A percentile compares a stretch with the other conserved stretches of the same genome.
Evolutionary conservation across 2,888 invertebrate species (phyloP).

Genomic region (Kuschelorhynchus macadamiae): DNA sequence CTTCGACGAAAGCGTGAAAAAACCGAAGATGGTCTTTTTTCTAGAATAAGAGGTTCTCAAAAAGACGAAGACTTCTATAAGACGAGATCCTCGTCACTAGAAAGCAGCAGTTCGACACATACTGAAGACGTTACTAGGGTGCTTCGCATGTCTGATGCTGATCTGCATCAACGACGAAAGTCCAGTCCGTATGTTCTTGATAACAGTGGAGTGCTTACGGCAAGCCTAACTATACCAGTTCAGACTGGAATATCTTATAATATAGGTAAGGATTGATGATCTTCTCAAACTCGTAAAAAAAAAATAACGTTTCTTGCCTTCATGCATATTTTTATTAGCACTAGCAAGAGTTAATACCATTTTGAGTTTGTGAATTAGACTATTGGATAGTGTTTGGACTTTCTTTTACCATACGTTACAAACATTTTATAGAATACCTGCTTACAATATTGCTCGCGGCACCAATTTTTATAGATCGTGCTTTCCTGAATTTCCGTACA

Average conservation of each 20-base stretch:
- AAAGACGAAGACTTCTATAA: conserved; percentile 67
- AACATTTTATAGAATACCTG: too few relatives aligned
- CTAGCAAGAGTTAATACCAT: too few relatives aligned
- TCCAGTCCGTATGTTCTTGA: conserved; percentile 74
- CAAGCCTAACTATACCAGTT: conserved; percentile 83
- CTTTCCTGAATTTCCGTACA: too few relatives aligned
- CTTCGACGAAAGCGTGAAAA: conserved; percentile 70
- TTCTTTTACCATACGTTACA: too few relatives aligned
- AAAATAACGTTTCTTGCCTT: too few relatives aligned
- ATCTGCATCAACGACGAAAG: conserved; percentile 69
- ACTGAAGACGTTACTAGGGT: conserved; percentile 71
- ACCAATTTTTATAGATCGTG: too few relatives aligned
- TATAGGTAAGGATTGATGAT: conserved; percentile 55
- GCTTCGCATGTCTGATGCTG: conserved; percentile 57
- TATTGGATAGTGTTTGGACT: too few relatives aligned
- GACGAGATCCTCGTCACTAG: conserved; percentile 65
- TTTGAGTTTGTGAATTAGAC: too few relatives aligned
- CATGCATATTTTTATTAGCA: too few relatives aligned
- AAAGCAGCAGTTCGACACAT: conserved; percentile 69
- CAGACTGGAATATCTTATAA: conserved; percentile 56
- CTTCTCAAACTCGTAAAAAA: conserved; percentile 19
- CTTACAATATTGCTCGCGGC: too few relatives aligned
- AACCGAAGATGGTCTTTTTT: conserved; percentile 70
- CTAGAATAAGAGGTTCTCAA: conserved; percentile 68
- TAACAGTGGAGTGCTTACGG: conserved; percentile 80